Conservation (phyloP, 2,888 invertebrate species). For the Spodoptera littoralis region DNA sequence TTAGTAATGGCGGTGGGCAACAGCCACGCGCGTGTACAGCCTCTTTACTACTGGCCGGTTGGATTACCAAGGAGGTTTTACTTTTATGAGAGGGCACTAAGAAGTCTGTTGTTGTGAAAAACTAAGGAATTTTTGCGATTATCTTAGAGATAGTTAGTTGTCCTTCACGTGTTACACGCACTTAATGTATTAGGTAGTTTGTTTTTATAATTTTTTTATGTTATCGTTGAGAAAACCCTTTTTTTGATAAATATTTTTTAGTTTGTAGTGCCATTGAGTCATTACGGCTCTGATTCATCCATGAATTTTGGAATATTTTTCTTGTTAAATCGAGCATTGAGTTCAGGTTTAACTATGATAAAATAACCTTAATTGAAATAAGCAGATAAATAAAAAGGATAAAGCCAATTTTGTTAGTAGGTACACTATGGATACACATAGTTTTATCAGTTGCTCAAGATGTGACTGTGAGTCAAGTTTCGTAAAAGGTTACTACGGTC, state of each 20-base stretch:
- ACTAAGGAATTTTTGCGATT: conserved; percentile 45
- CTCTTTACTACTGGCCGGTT: conserved; percentile 52
- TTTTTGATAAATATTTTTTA: too few species aligned
- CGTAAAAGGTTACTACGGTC: conserved; percentile 21
- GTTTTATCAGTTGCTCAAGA: conserved; percentile 18
- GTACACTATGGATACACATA: too few species aligned
- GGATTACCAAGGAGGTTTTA: conserved; percentile 5
- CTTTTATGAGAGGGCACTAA: conserved; percentile 24
- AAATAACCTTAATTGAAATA: too few species aligned
- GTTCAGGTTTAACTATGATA: too few species aligned
- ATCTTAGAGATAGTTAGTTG: conserved; percentile 39
- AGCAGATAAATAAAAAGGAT: too few species aligned
- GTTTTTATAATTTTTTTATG: too few species aligned
- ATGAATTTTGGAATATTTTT: too few species aligned
- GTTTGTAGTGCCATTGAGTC: too few species aligned
- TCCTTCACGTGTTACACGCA: conserved; percentile 21
- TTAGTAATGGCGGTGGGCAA: conserved; percentile 36
- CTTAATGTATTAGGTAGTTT: neutral
- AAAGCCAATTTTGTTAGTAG: too few species aligned
- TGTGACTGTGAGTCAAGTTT: conserved; percentile 3
- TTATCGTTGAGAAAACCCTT: too few species aligned
- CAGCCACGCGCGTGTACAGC: conserved; percentile 54
- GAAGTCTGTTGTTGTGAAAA: conserved; percentile 45
- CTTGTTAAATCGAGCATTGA: too few species aligned
- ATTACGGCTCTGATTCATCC: too few species aligned